phyloP scores from a whole-genome alignment of 2,888 invertebrate genomes.

The Apantesis nais region DNA sequence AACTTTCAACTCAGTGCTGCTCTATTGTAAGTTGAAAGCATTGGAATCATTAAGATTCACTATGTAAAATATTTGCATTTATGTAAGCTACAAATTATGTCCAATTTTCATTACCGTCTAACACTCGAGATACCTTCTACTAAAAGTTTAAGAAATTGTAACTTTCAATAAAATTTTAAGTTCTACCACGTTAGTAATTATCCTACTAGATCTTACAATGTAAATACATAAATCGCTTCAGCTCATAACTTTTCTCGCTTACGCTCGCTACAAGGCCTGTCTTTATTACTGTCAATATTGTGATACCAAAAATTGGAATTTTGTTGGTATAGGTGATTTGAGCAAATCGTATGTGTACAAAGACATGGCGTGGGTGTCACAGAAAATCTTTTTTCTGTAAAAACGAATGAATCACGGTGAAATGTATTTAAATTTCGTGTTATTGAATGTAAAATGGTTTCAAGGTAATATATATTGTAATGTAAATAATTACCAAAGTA shows the following conservation, averaged over 20 bases:
- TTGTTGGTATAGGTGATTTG: constrained; percentile 15
- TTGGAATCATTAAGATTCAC: too few relatives aligned
- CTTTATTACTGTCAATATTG: constrained; percentile 18
- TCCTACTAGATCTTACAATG: neutral
- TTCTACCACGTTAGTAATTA: neutral
- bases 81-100: neutral
- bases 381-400: constrained; percentile 25
- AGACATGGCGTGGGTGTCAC: constrained; percentile 9
- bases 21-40: too few relatives aligned
- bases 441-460: neutral
- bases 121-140: neutral
- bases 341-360: constrained; percentile 22
- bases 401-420: constrained; percentile 24
- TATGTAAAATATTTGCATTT: too few relatives aligned
- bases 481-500: constrained; percentile 12
- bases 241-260: neutral
- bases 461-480: neutral
- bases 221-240: neutral
- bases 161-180: neutral
- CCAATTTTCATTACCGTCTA: neutral
- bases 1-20: too few relatives aligned
- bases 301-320: constrained; percentile 18
- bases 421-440: constrained; percentile 16
- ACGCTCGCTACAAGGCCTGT: neutral
- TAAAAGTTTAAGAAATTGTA: neutral